These are phyloP conservation scores for Opisthocomus hoazin DNA, from an alignment of 2,113 vertebrate species.

Conservation along the genomic window DNA sequence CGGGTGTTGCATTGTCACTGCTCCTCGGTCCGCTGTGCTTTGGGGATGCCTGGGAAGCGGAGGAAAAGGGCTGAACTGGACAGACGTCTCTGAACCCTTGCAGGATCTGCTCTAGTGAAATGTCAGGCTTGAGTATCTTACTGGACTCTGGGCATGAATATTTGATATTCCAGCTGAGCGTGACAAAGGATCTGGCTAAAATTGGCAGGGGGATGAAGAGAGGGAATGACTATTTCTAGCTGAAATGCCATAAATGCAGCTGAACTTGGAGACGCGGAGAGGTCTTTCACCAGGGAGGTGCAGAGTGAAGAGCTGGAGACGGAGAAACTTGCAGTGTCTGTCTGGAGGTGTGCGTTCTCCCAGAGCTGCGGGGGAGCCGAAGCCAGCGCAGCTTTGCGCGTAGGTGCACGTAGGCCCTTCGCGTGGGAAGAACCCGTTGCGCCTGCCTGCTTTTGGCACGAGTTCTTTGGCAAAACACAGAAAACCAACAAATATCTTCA, in stretches of 20 bases:
- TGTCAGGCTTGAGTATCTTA: not conserved
- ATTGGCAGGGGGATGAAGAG: not conserved
- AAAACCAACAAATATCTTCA: not conserved
- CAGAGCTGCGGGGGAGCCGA: not conserved
- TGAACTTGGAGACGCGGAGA: not conserved
- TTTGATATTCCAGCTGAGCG: not conserved
- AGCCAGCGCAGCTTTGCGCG: not conserved
- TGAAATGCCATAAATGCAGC: not conserved
- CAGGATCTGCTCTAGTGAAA: not conserved
- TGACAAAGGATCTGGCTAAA: constrained; percentile 13
- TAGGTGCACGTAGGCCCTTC: not conserved
- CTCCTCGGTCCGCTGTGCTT: not conserved
- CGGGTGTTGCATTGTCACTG: too few relatives aligned
- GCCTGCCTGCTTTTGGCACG: accelerated
- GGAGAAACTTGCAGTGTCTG: not conserved
- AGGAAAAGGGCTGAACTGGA: not conserved
- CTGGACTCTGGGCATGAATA: not conserved
- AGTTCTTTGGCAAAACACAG: not conserved
- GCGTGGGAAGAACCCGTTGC: not conserved
- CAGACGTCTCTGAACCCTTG: accelerated
- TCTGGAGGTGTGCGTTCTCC: not conserved
- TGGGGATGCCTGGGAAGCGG: not conserved
- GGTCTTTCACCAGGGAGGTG: not conserved
- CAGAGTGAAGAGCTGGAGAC: not conserved
- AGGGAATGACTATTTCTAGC: not conserved